Percentiles rank a stretch among this genome's conserved stretches.
These are phyloP conservation scores for Enteromius trimaculatus DNA, from an alignment of 2,797 vertebrate species.

Conservation along the genomic window DNA sequence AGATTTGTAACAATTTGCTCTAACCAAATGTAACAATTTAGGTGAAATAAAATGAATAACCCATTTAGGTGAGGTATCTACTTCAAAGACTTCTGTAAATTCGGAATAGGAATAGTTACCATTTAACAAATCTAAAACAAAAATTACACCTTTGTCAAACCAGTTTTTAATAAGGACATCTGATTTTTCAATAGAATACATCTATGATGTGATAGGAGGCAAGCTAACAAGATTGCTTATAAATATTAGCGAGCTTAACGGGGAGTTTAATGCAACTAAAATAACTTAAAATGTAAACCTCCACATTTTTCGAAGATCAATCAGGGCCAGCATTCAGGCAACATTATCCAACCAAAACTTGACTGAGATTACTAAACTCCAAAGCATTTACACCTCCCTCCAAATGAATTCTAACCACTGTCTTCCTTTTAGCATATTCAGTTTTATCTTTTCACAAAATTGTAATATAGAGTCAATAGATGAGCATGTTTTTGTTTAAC, in stretches of 20 bases:
- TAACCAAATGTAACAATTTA: neutral
- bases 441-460: neutral
- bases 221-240: no score
- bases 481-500: neutral
- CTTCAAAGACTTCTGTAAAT: neutral
- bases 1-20: neutral
- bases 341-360: neutral
- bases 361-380: neutral
- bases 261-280: neutral
- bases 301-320: neutral
- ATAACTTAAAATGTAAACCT: neutral
- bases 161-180: neutral
- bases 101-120: no score
- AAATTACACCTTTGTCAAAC: neutral
- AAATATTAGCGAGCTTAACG: no score
- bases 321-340: neutral
- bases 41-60: no score
- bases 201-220: no score
- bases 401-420: neutral
- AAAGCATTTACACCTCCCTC: neutral
- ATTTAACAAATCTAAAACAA: neutral
- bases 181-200: no score
- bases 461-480: neutral
- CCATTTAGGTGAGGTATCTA: no score
- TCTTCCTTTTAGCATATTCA: neutral